phyloP scores from a whole-genome alignment of 2,888 invertebrate species.

The Phortica magna region DNA sequence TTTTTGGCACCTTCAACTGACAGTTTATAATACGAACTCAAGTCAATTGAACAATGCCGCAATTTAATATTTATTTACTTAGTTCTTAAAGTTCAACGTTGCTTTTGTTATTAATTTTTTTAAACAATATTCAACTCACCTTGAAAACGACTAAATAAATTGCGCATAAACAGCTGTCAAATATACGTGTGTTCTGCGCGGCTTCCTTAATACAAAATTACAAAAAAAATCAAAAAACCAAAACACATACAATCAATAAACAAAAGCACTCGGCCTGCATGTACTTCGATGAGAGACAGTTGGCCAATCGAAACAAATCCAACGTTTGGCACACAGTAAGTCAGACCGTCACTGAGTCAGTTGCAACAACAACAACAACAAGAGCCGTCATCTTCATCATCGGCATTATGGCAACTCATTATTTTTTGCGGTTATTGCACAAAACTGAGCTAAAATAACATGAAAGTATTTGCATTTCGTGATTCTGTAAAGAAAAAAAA shows the following conservation, averaged over 20 bases:
- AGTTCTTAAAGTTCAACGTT: not conserved
- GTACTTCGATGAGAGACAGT: not conserved
- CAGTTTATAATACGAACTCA: not conserved
- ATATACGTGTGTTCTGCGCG: not conserved
- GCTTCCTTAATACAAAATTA: not conserved
- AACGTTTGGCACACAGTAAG: not conserved
- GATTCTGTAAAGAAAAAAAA: conserved; percentile 1
- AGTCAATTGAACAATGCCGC: not conserved
- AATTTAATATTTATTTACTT: conserved; percentile 11
- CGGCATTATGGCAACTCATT: not conserved
- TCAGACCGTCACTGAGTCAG: not conserved
- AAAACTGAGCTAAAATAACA: not conserved
- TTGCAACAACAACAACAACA: not conserved
- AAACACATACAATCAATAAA: not conserved
- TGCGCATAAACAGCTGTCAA: not conserved
- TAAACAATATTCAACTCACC: not conserved
- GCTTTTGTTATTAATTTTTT: not conserved
- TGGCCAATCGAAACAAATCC: not conserved
- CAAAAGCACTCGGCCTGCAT: not conserved
- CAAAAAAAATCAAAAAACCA: not conserved
- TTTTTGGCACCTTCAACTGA: too few relatives aligned
- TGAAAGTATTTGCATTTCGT: not conserved
- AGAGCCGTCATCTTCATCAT: not conserved
- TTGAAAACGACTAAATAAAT: not conserved
- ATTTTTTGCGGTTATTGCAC: not conserved